These are phyloP conservation scores for Diaphora mendica DNA, from an alignment of 2,888 invertebrate genomes.

Conservation along the genomic window DNA sequence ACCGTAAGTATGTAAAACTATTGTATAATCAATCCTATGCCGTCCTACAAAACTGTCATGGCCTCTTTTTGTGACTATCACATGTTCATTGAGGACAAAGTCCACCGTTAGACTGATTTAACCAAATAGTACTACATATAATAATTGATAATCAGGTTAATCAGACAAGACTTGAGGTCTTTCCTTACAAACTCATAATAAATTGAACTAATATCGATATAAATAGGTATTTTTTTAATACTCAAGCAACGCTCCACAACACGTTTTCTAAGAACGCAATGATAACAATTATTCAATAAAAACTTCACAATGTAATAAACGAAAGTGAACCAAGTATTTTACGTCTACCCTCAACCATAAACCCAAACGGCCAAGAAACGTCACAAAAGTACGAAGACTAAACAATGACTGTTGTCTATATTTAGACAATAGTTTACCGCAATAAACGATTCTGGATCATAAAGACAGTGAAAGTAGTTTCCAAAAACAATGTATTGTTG, in stretches of 20 bases:
- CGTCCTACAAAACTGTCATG: conserved; percentile 6
- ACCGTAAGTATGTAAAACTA: conserved; percentile 22
- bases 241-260: neutral
- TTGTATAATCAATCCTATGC: conserved; percentile 10
- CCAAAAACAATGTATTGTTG: conserved; percentile 34
- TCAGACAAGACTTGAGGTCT: neutral
- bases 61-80: conserved; percentile 10
- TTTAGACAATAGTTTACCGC: conserved; percentile 21
- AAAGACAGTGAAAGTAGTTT: conserved; percentile 39
- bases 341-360: conserved; percentile 30
- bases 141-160: neutral
- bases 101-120: neutral
- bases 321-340: conserved; percentile 27
- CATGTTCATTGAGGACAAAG: conserved; percentile 10
- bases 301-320: conserved; percentile 10
- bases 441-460: conserved; percentile 8
- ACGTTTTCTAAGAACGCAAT: conserved; percentile 1
- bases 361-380: conserved; percentile 21
- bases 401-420: conserved; percentile 12
- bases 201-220: neutral
- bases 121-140: neutral
- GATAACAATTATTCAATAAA: conserved; percentile 15
- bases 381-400: conserved; percentile 17
- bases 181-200: neutral
- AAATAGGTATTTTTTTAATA: too few species aligned